phyloP scores from a whole-genome alignment of 2,113 vertebrate species.

The Gallinago undulata region DNA sequence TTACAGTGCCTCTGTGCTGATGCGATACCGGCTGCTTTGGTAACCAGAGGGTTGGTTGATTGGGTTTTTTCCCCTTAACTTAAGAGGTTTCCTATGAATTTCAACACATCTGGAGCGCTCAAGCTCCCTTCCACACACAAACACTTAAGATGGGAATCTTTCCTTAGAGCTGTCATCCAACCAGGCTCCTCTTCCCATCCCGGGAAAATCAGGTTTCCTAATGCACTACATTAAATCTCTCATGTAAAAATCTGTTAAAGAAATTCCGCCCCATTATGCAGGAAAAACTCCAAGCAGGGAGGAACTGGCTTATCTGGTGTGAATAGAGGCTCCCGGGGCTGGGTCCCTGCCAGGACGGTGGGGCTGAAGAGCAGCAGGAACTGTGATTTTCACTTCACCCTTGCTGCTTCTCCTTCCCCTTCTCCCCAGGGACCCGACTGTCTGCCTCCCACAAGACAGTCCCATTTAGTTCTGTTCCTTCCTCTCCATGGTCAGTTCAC shows the following conservation, averaged over 20 bases:
- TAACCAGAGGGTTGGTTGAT: background rate
- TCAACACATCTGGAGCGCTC: background rate
- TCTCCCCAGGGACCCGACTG: background rate
- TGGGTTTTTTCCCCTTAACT: background rate
- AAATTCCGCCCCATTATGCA: background rate
- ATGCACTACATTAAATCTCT: background rate
- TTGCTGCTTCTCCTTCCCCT: background rate
- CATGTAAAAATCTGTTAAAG: background rate
- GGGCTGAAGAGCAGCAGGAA: background rate
- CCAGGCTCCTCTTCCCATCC: background rate
- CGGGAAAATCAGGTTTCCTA: background rate
- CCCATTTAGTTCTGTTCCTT: background rate
- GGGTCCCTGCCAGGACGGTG: background rate
- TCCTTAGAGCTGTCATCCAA: background rate
- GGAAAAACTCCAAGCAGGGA: background rate
- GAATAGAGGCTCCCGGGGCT: background rate
- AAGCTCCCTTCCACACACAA: background rate
- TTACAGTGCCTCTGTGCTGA: background rate
- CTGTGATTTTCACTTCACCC: background rate
- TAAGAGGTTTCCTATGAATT: background rate
- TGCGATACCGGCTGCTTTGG: background rate
- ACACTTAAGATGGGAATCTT: background rate
- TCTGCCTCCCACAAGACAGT: background rate
- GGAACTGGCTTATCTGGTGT: constrained; percentile 28
- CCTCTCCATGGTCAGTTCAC: background rate